Conservation (phyloP, 2,888 invertebrate genomes). For the Acanthosoma haemorrhoidale region DNA sequence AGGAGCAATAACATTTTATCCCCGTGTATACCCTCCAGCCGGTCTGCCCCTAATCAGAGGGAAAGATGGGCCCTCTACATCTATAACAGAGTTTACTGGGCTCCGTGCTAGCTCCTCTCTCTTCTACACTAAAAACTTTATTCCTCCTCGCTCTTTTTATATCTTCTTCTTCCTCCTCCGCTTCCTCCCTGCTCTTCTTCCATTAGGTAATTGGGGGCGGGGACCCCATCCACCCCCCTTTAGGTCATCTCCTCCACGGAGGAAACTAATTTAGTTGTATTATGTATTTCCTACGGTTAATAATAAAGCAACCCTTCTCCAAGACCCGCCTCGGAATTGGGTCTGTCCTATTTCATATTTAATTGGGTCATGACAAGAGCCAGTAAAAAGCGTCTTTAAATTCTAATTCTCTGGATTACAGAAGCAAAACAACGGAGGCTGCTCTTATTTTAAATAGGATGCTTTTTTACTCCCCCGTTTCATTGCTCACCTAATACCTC, state of each 20-base stretch:
- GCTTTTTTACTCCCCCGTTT: neutral
- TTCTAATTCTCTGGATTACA: slow-evolving; percentile 10
- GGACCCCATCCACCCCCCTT: neutral
- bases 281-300: slow-evolving; percentile 7
- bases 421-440: neutral
- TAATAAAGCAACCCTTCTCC: neutral
- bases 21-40: neutral
- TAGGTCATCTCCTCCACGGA: neutral
- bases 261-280: slow-evolving; percentile 4
- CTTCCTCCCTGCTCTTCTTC: slow-evolving; percentile 15
- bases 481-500: neutral
- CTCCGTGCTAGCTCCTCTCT: neutral
- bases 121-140: slow-evolving; percentile 20
- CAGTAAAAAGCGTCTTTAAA: slow-evolving; percentile 11
- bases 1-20: slow-evolving; percentile 18
- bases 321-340: neutral
- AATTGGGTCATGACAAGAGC: slow-evolving; percentile 9
- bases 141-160: slow-evolving; percentile 2
- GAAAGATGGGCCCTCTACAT: slow-evolving; percentile 1
- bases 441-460: neutral
- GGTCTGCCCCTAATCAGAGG: neutral
- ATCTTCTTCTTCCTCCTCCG: neutral
- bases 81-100: slow-evolving; percentile 13
- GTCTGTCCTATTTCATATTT: slow-evolving; percentile 4
- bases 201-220: slow-evolving; percentile 19